Conservation (phyloP, 2,888 invertebrate genomes). For the Slavum lentiscoides region DNA sequence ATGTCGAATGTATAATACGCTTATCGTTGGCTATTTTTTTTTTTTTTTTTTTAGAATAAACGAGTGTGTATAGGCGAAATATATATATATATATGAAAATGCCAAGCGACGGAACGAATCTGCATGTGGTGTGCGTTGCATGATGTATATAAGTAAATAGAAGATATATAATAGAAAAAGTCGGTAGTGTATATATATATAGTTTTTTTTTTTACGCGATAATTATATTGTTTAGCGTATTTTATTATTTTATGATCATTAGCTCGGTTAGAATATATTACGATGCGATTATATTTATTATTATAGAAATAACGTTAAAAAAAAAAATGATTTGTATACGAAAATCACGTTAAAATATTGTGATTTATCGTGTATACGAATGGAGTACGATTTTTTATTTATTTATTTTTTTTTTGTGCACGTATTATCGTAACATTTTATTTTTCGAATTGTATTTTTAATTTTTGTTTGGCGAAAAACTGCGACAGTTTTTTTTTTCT, state of each 20-base stretch:
- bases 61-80: not conserved
- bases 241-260: conserved; percentile 5
- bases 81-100: not conserved
- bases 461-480: conserved; percentile 23
- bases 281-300: not conserved
- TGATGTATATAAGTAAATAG: not conserved
- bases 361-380: not conserved
- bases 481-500: not conserved
- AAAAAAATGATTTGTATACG: conserved; percentile 16
- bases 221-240: conserved; percentile 8
- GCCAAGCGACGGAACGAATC: conserved; percentile 6
- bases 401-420: no score
- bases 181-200: not conserved
- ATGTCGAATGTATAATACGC: no score
- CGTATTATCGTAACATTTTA: not conserved
- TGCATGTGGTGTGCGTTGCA: no score
- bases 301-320: not conserved
- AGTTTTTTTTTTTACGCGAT: conserved; percentile 35
- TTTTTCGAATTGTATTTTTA: not conserved
- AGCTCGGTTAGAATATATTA: no score
- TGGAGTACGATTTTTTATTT: not conserved
- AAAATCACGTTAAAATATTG: conserved; percentile 10
- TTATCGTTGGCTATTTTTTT: not conserved
- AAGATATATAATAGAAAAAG: not conserved
- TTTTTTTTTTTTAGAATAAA: not conserved